phyloP scores from a whole-genome alignment of 2,113 vertebrate genomes.

The Campylomormyrus tamandua region DNA sequence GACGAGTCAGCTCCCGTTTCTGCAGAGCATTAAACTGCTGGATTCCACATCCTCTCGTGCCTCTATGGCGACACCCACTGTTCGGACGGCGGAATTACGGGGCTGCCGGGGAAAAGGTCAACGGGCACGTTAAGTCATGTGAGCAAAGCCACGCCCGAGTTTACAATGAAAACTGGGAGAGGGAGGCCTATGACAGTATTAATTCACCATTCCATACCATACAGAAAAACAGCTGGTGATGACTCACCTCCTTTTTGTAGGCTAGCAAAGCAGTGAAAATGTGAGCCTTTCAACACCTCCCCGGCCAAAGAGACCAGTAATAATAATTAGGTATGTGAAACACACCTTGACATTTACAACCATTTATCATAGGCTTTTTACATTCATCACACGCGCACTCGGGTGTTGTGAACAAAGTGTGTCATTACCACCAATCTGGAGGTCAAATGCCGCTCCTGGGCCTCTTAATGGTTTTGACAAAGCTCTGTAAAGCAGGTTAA shows the following conservation, averaged over 20 bases:
- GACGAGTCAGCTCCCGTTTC: neutral
- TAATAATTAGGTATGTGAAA: neutral
- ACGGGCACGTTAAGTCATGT: neutral
- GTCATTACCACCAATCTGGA: neutral
- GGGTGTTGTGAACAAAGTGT: neutral
- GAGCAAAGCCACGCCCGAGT: neutral
- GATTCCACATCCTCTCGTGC: neutral
- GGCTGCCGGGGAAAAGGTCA: neutral
- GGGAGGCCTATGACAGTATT: neutral
- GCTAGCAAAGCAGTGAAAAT: neutral
- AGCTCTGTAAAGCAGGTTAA: neutral
- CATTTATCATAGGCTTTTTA: neutral
- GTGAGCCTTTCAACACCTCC: neutral
- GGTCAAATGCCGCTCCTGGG: neutral
- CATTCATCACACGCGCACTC: neutral
- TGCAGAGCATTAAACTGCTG: neutral
- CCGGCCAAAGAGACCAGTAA: neutral
- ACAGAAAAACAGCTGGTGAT: neutral
- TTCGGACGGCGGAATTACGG: neutral
- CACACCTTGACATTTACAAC: neutral
- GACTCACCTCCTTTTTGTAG: neutral
- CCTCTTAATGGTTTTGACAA: neutral
- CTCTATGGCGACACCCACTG: neutral
- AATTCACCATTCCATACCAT: neutral
- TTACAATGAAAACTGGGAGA: neutral